phyloP scores from a whole-genome alignment of 2,113 vertebrate species.

The Cheirogaleus medius region DNA sequence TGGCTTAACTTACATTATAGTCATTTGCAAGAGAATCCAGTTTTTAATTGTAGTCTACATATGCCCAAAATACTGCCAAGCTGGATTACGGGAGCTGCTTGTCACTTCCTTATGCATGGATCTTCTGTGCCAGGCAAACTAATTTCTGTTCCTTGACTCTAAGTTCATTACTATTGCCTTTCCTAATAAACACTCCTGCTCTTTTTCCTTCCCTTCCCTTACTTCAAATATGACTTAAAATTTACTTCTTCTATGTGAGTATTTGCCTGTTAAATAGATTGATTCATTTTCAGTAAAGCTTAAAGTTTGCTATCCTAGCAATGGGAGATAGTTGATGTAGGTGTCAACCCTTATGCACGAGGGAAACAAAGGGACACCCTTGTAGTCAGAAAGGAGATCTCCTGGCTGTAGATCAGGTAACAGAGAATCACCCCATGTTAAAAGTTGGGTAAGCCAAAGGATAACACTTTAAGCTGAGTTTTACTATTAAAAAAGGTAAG shows the following conservation, averaged over 20 bases:
- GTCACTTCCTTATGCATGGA: neutral
- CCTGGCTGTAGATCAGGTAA: neutral
- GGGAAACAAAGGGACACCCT: neutral
- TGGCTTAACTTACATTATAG: neutral
- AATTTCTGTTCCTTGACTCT: neutral
- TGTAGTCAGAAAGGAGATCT: neutral
- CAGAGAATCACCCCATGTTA: too few species aligned
- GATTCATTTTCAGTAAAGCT: neutral
- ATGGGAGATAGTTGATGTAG: too few species aligned
- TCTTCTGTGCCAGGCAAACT: neutral
- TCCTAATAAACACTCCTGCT: neutral
- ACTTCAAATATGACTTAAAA: neutral
- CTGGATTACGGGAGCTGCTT: neutral
- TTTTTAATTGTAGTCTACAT: neutral
- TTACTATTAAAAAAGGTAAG: neutral
- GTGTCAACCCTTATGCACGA: neutral
- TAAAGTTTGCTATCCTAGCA: neutral
- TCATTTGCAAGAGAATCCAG: neutral
- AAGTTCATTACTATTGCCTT: neutral
- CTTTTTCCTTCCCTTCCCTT: neutral
- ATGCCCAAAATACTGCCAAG: neutral
- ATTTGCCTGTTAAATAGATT: neutral
- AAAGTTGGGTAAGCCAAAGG: neutral
- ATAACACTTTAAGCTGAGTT: neutral
- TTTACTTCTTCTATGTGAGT: neutral